A percentile compares a stretch with the other conserved stretches of the same genome.
These are phyloP conservation scores for Lasioglossum calceatum DNA, from an alignment of 2,888 invertebrate genomes.

Conservation along the genomic window DNA sequence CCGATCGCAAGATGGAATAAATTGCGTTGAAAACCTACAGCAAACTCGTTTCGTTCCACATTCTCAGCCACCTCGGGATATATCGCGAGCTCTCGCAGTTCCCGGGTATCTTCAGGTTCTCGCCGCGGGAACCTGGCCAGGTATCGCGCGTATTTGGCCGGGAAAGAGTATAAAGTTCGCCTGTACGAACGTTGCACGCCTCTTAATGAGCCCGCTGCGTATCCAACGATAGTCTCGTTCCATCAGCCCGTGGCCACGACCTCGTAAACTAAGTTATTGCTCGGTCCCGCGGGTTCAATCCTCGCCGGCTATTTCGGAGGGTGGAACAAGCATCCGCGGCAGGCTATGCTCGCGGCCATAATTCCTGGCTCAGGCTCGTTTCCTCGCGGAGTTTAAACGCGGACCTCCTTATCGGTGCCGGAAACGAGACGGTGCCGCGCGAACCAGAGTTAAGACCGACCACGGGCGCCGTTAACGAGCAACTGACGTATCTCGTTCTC, in stretches of 20 bases:
- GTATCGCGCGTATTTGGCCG: not conserved
- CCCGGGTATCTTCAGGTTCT: not conserved
- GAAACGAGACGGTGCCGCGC: conserved; percentile 37
- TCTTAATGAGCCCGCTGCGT: conserved; percentile 46
- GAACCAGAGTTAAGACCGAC: conserved; percentile 20
- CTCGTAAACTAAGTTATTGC: conserved; percentile 56
- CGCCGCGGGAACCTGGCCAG: conserved; percentile 12
- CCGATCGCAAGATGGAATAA: not conserved
- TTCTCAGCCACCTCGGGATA: not conserved
- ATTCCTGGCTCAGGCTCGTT: conserved; percentile 35
- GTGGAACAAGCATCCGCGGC: not conserved
- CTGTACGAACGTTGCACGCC: not conserved
- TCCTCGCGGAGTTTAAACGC: conserved; percentile 35
- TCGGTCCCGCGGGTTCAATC: conserved; percentile 11
- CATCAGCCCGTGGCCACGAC: conserved; percentile 26
- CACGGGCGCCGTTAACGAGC: conserved; percentile 48
- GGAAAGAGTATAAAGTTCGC: conserved; percentile 19
- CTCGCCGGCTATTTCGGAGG: conserved; percentile 1
- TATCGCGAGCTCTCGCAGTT: not conserved
- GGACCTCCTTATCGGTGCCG: conserved; percentile 43
- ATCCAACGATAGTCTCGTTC: conserved; percentile 24
- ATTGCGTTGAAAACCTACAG: not conserved
- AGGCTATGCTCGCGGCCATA: conserved; percentile 11
- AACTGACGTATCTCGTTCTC: conserved; percentile 39
- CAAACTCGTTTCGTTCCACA: not conserved